Base-by-base conservation (phyloP, 2,888 invertebrate genomes). In the Malacosoma neustria region DNA sequence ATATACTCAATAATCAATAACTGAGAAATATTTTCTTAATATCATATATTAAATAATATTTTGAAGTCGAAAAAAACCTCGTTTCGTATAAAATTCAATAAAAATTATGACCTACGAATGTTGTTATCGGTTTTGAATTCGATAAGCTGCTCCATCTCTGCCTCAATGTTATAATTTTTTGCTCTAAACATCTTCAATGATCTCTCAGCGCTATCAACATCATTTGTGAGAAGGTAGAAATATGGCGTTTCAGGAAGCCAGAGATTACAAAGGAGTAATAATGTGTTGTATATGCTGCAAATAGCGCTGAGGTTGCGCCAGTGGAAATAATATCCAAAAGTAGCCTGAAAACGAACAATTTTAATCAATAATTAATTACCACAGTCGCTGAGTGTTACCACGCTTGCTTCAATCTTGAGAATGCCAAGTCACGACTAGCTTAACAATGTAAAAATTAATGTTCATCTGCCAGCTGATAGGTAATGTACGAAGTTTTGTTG, bases 161-260 rank as follows among this genome's bases (percentile, higher is more conserved):
- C 41, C 0, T 63, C 49, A 1, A 68, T 29, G 14, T 70, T 44
- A 32, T 65, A 70, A 5, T 48, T 38, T 0, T 36, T 35, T 0
- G 59, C 48, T 37, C 80, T 56, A 36, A 75, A 72, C 30, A 48
- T 55, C 14, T 40, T 51, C 4, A 80, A 44, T 0, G 45, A 33
- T 0, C 14, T 33, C 32, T 42, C 48, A 0, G 70, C 61, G 0
- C 50, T 38, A 1, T 53, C 55, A 0, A 44, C 40, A 0, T 39
- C 46, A 0, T 49, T 45, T 7, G 48, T 60, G 41, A 69, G 40
- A 0, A 80, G 54, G 1, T 65, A 30, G 33, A 43, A 77, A 43
- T 74, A 71, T 0, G 79, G 80, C 0, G 74, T 66, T 38, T 80
- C 79, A 1, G 72, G 66, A 0, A 76, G 57, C 7, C 61, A 46